Base-by-base conservation (phyloP, 2,113 vertebrate genomes). In the Barnardius zonarius region DNA sequence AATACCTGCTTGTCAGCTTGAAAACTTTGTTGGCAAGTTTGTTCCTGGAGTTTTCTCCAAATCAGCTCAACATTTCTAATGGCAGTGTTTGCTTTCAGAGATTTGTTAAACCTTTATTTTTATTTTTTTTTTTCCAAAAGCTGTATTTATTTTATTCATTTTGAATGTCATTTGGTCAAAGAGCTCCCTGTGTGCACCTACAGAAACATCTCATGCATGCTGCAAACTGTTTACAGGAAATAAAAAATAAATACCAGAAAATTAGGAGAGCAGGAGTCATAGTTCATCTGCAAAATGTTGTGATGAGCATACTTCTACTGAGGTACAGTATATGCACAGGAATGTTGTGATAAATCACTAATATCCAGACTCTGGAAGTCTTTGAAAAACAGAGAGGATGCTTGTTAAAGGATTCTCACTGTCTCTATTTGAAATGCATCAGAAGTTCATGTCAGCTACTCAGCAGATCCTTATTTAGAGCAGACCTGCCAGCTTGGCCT, bases 381-480 rank as follows among this genome's bases (percentile, higher is more conserved):
- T 83, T 94, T 95, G 82, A 86, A 94, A 94, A 94, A 92, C 16
- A 90, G 75, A 93, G 54, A 90, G 62, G 30, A 83, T 86, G 74
- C 76, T 92, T 97, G 25, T 95, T 96, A 91, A 89, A 96, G 52
- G 51, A 95, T 68, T 83, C 55, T 92, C 69, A 68, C 83, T 74
- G 49, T 90, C 73, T 83, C 54, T 83, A 66, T 94, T 94, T 97
- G 84, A 97, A 97, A 98, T 97, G 93, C 94, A 97, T 95, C 93
- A 97, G 77, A 95, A 94, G 84, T 94, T 92, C 66, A 63, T 96
- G 95, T 94, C 96, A 97, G 80, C 95, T 95, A 96, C 82, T 91
- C 95, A 96, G 79, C 82, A 98, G 79, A 95, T 96, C 84, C 92
- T 95, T 96, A 95, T 96, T 98, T 96, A 97, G 92, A 96, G 75